phyloP scores from a whole-genome alignment of 2,888 invertebrate species.

The Argynnis bischoffii region DNA sequence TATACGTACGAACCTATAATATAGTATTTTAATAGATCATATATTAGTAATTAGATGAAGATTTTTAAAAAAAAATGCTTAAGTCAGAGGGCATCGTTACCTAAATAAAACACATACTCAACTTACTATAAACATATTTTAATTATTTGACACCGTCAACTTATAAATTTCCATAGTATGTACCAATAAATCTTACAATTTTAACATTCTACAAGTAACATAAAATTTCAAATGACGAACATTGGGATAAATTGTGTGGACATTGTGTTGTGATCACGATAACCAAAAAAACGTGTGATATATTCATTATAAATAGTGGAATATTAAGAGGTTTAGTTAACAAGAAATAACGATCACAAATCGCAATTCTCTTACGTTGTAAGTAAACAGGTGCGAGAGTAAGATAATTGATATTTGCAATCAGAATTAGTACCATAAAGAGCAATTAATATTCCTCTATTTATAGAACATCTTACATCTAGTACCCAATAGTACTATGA shows the following conservation, averaged over 20 bases:
- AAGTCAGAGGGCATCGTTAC: not conserved
- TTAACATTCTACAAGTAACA: slow-evolving; percentile 42
- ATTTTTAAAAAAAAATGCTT: not conserved
- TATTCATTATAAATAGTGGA: slow-evolving; percentile 36
- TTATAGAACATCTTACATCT: slow-evolving; percentile 50
- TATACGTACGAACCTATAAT: too few relatives aligned
- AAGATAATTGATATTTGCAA: not conserved
- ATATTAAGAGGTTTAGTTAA: slow-evolving; percentile 18
- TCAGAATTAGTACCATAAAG: not conserved
- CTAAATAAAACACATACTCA: slow-evolving; percentile 61
- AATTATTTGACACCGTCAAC: slow-evolving; percentile 79
- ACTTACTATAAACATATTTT: slow-evolving; percentile 72
- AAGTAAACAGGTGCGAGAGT: not conserved
- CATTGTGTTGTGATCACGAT: slow-evolving; percentile 31
- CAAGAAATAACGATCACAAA: not conserved
- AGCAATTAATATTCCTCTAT: slow-evolving; percentile 35
- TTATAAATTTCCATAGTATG: slow-evolving; percentile 59
- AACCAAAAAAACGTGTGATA: slow-evolving; percentile 27
- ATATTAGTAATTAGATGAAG: not conserved
- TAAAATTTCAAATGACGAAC: slow-evolving; percentile 37
- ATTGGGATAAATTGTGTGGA: slow-evolving; percentile 34
- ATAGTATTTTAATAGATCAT: too few relatives aligned
- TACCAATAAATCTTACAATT: slow-evolving; percentile 54
- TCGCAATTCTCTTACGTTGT: not conserved
- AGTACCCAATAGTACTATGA: slow-evolving; percentile 72